These are phyloP conservation scores for Eulacestoma nigropectus DNA, from an alignment of 2,113 vertebrate genomes.

Conservation along the genomic window DNA sequence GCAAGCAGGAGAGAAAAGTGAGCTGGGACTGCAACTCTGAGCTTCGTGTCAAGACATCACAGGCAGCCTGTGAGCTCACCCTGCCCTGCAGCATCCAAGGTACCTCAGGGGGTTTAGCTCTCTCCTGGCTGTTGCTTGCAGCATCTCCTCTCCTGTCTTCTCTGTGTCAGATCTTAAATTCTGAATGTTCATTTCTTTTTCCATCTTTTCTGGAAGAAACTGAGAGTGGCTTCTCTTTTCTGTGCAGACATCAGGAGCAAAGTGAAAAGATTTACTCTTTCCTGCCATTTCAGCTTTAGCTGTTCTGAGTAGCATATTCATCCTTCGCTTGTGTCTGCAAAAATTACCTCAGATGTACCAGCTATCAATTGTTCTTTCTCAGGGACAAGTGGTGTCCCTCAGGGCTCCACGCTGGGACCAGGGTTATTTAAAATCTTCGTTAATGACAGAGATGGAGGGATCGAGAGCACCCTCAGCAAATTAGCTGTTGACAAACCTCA, in stretches of 20 bases:
- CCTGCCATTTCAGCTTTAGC: neutral
- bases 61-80: neutral
- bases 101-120: neutral
- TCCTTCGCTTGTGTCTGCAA: neutral
- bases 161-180: neutral
- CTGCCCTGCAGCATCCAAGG: neutral
- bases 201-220: neutral
- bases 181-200: neutral
- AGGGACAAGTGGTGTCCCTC: neutral
- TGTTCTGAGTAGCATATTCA: neutral
- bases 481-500: neutral
- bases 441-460: neutral
- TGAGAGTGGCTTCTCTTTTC: neutral
- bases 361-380: neutral
- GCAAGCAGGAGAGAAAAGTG: neutral
- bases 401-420: neutral
- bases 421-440: neutral
- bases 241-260: neutral
- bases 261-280: neutral
- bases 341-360: neutral
- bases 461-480: rapidly evolving
- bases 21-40: neutral
- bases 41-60: neutral
- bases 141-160: neutral
- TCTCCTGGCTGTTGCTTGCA: neutral